Evolutionary conservation across 2,797 vertebrate genomes (phyloP).

Genomic region (Limnodromus scolopaceus): DNA sequence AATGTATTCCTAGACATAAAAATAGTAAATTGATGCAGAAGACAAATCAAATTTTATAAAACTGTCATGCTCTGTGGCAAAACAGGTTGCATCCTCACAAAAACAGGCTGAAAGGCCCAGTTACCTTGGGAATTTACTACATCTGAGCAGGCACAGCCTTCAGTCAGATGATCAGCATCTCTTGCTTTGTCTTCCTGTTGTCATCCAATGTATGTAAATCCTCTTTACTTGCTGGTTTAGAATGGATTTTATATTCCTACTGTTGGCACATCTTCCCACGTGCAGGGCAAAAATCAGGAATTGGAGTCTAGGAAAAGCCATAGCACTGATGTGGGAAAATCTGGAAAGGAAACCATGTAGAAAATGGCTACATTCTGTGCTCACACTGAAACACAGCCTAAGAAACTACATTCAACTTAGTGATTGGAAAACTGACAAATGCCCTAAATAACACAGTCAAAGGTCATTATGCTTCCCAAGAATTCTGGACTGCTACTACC

Average conservation of each 20-base stretch:
- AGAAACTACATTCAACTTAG: not conserved
- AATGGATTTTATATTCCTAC: not conserved
- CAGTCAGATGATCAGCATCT: not conserved
- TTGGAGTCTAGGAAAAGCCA: not conserved
- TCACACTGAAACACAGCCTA: not conserved
- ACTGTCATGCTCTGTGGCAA: not conserved
- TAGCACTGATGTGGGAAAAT: not conserved
- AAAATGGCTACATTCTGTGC: not conserved
- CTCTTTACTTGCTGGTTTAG: not conserved
- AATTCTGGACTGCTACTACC: conserved; percentile 26
- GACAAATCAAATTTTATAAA: not conserved
- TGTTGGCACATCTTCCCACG: not conserved
- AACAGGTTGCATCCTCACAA: not conserved
- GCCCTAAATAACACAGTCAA: not conserved
- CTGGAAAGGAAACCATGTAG: not conserved
- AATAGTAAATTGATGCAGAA: not conserved
- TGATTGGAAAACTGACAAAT: not conserved
- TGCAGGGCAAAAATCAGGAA: not conserved
- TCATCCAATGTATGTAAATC: not conserved
- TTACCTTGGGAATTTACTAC: not conserved
- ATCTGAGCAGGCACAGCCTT: not conserved
- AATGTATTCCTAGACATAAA: not conserved
- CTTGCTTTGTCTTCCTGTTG: not conserved
- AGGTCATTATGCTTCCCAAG: not conserved
- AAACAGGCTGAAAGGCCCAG: not conserved